Conservation (phyloP, 2,113 vertebrate species). For the Noturus placidus region DNA sequence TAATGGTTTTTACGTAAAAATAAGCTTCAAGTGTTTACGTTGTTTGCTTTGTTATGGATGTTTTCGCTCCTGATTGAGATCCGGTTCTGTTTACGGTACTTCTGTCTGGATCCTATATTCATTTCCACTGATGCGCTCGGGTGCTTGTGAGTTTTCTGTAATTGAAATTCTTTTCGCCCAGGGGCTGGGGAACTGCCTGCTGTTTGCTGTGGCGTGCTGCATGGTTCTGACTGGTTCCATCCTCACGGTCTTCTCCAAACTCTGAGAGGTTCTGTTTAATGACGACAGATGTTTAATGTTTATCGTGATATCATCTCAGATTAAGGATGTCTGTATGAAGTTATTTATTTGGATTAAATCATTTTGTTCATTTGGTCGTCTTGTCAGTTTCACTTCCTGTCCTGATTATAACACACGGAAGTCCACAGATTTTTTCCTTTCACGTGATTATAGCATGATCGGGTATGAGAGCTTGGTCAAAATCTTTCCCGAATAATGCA, state of each 20-base stretch:
- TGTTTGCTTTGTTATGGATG: no score
- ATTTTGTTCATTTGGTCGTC: background rate
- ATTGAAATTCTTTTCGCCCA: conserved; percentile 48
- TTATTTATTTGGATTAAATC: conserved; percentile 17
- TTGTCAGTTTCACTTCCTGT: background rate
- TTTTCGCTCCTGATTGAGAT: background rate
- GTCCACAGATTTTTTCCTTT: background rate
- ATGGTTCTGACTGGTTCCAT: conserved; percentile 77
- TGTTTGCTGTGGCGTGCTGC: conserved; percentile 75
- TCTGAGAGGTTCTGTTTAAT: conserved; percentile 48
- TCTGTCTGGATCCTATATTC: background rate
- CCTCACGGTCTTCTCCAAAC: conserved; percentile 80
- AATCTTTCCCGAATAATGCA: background rate
- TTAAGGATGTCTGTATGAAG: background rate
- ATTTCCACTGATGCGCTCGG: background rate
- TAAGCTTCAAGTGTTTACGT: no score
- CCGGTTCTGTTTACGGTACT: background rate
- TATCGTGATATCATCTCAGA: background rate
- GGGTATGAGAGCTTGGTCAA: background rate
- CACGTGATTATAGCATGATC: background rate
- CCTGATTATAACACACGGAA: background rate
- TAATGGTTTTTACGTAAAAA: no score
- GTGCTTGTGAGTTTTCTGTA: background rate
- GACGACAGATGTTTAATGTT: background rate
- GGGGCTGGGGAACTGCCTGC: conserved; percentile 75